Evolutionary conservation across 2,888 invertebrate species (phyloP).

Genomic region (Holacanthella duospinosa): DNA sequence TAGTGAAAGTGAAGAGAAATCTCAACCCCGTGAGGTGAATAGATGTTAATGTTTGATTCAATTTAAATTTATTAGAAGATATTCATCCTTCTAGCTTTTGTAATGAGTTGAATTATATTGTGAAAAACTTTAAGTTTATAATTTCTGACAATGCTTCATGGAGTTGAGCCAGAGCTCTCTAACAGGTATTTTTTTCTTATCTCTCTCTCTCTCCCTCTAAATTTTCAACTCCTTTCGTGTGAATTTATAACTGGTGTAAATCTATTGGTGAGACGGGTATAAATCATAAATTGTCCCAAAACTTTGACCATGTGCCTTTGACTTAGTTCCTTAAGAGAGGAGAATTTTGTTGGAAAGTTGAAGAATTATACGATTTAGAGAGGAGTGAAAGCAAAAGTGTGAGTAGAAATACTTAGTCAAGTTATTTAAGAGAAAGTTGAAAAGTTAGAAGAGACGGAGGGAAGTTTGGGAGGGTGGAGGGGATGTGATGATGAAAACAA

Average conservation of each 20-base stretch:
- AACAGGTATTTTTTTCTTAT: too few relatives aligned
- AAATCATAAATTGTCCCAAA: neutral
- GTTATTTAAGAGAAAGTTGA: neutral
- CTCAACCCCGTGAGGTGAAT: too few relatives aligned
- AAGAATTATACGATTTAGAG: neutral
- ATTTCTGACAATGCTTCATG: too few relatives aligned
- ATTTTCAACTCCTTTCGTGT: too few relatives aligned
- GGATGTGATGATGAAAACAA: neutral
- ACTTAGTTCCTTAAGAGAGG: neutral
- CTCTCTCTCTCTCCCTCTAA: too few relatives aligned
- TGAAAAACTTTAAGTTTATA: too few relatives aligned
- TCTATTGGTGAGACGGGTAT: neutral
- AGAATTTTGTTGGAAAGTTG: neutral
- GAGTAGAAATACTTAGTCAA: neutral
- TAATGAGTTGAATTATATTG: too few relatives aligned
- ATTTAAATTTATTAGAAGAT: too few relatives aligned
- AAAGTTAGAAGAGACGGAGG: neutral
- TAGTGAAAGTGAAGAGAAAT: too few relatives aligned
- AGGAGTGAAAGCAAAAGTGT: neutral
- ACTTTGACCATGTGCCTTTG: neutral
- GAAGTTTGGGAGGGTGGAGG: neutral
- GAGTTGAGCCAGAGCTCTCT: too few relatives aligned
- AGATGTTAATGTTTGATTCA: too few relatives aligned
- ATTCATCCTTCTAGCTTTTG: too few relatives aligned
- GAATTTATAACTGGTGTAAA: neutral